phyloP scores from a whole-genome alignment of 2,113 vertebrate genomes.

The Etheostoma cragini region DNA sequence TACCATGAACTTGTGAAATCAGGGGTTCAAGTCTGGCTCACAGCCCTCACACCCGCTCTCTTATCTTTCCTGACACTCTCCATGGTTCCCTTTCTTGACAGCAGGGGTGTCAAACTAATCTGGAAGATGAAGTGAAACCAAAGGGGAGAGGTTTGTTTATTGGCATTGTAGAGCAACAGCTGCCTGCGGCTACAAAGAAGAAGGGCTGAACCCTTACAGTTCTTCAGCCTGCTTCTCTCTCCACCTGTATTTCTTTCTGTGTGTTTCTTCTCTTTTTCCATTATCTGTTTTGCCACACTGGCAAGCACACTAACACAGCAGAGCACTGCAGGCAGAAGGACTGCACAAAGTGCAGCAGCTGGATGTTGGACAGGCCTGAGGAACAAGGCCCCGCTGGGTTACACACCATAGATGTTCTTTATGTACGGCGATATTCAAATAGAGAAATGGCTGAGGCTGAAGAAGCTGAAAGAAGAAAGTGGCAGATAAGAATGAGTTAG shows the following conservation, averaged over 20 bases:
- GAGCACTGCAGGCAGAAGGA: conserved; percentile 33
- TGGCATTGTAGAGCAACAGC: conserved; percentile 50
- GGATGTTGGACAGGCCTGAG: conserved; percentile 15
- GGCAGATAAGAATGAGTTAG: not conserved
- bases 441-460: not conserved
- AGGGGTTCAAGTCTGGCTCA: conserved; percentile 47
- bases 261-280: conserved; percentile 9
- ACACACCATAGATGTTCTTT: not conserved
- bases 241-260: conserved; percentile 31
- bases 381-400: conserved; percentile 14
- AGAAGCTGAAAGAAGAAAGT: not conserved
- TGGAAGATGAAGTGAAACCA: conserved; percentile 50
- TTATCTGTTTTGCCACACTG: conserved; percentile 21
- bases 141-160: conserved; percentile 49
- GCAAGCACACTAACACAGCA: conserved; percentile 37
- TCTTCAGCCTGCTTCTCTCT: not conserved
- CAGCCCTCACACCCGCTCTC: conserved; percentile 27
- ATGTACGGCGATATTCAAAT: conserved; percentile 4
- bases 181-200: conserved; percentile 29
- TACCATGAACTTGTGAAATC: conserved; percentile 26
- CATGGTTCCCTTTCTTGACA: conserved; percentile 45
- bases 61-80: conserved; percentile 64
- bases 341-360: conserved; percentile 22
- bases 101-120: conserved; percentile 44
- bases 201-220: conserved; percentile 1